phyloP scores from a whole-genome alignment of 2,113 vertebrate species.

The Phalacrocorax pelagicus region DNA sequence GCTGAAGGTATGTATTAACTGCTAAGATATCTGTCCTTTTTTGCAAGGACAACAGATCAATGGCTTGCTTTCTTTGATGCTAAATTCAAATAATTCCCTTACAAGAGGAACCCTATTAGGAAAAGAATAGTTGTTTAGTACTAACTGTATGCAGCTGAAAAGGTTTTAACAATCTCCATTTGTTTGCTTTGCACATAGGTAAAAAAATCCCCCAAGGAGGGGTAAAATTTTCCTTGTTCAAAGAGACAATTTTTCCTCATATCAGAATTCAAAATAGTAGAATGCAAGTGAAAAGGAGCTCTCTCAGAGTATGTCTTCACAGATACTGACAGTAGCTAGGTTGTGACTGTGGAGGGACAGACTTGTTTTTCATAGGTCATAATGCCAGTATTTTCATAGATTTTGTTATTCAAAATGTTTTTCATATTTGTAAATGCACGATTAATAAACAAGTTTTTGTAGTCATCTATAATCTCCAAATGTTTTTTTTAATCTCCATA shows the following conservation, averaged over 20 bases:
- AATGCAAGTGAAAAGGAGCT: neutral
- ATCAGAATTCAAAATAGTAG: neutral
- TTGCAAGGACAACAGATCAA: neutral
- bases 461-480: neutral
- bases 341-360: neutral
- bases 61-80: neutral
- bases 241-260: neutral
- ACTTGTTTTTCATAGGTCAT: neutral
- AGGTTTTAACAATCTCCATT: neutral
- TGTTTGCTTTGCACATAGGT: neutral
- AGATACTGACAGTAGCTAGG: neutral
- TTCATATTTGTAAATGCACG: neutral
- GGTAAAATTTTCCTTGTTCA: neutral
- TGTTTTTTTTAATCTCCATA: neutral
- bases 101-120: neutral
- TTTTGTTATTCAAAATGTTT: neutral
- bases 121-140: neutral
- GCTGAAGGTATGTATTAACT: neutral
- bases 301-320: neutral
- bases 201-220: neutral
- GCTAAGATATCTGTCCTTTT: neutral
- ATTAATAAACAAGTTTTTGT: neutral
- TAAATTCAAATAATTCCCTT: neutral
- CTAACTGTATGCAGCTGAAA: neutral
- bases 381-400: neutral